Evolutionary conservation across 1,140 invertebrate species (phyloP).

Genomic region (Steinernema khuongi): DNA sequence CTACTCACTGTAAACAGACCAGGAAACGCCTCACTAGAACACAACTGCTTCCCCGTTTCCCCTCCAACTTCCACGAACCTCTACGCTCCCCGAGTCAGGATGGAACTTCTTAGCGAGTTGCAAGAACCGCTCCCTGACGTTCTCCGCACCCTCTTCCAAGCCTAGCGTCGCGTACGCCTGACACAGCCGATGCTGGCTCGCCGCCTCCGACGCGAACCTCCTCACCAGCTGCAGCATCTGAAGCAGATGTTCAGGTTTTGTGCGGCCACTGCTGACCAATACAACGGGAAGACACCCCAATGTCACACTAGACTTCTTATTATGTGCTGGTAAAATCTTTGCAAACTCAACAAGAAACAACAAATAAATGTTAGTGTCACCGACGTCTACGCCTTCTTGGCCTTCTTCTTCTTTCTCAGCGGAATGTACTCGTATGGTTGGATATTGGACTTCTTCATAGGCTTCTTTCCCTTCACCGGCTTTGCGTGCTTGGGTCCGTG

Average conservation of each 20-base stretch:
- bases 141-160: background rate
- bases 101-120: background rate
- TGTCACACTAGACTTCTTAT: slow-evolving; percentile 5
- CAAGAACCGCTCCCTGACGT: background rate
- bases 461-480: background rate
- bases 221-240: background rate
- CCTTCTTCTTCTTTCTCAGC: slow-evolving; percentile 6
- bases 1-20: too few species aligned
- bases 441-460: background rate
- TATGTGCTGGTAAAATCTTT: slow-evolving; percentile 7
- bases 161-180: background rate
- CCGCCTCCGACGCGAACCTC: background rate
- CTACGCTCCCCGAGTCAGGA: background rate
- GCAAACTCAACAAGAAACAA: slow-evolving; percentile 6
- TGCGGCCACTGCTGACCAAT: too few species aligned
- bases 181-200: background rate
- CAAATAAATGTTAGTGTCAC: background rate
- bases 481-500: background rate
- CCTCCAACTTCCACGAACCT: too few species aligned
- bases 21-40: too few species aligned
- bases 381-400: slow-evolving; percentile 4
- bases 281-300: background rate
- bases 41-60: too few species aligned
- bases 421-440: slow-evolving; percentile 10
- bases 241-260: too few species aligned